These are phyloP conservation scores for Ailurus styani DNA, from an alignment of 2,113 vertebrate species.

Conservation along the genomic window DNA sequence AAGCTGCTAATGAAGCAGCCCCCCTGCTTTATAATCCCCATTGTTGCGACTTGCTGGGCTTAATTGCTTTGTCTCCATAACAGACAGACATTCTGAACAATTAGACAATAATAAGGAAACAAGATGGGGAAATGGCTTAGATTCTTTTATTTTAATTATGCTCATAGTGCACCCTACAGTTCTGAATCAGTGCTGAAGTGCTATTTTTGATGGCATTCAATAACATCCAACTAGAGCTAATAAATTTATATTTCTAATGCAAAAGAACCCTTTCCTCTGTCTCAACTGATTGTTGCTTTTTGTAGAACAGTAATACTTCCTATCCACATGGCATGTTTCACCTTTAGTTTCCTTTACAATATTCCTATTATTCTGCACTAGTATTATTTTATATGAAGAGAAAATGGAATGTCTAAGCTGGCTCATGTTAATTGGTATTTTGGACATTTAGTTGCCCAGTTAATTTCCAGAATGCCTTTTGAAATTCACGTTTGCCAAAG, in stretches of 20 bases:
- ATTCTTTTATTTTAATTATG: slow-evolving; percentile 84
- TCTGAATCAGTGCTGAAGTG: slow-evolving; percentile 80
- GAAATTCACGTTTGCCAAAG: neutral
- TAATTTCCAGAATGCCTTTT: neutral
- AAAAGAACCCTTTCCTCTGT: slow-evolving; percentile 53
- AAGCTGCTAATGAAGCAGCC: slow-evolving; percentile 84
- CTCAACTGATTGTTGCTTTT: slow-evolving; percentile 3
- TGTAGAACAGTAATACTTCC: neutral
- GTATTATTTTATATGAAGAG: neutral
- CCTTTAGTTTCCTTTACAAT: neutral
- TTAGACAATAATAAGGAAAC: slow-evolving; percentile 85
- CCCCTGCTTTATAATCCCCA: slow-evolving; percentile 84
- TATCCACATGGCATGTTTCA: neutral
- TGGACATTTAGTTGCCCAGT: neutral
- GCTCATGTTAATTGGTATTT: neutral
- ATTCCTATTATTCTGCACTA: neutral
- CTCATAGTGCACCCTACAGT: slow-evolving; percentile 81
- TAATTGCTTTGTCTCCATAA: slow-evolving; percentile 87
- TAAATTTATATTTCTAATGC: slow-evolving; percentile 79
- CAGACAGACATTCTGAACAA: slow-evolving; percentile 88
- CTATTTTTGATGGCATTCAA: slow-evolving; percentile 82
- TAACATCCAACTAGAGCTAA: slow-evolving; percentile 80
- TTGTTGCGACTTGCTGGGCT: slow-evolving; percentile 85
- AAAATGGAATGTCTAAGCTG: neutral
- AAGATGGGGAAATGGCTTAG: slow-evolving; percentile 80